Percentiles rank a stretch among this genome's conserved stretches.
Conservation (phyloP, 2,888 invertebrate genomes). For the Nowickia ferox region DNA sequence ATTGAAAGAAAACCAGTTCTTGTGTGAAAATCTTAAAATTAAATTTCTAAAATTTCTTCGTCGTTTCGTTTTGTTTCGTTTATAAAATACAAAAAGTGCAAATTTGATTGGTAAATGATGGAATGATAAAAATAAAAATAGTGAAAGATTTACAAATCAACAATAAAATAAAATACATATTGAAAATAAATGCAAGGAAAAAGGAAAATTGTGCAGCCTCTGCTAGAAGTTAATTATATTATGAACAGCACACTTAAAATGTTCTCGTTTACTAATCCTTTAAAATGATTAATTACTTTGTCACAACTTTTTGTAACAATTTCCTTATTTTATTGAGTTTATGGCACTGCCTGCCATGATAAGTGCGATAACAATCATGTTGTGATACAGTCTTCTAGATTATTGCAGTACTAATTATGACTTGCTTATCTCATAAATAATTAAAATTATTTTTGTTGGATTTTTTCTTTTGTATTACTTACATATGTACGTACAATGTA, state of each 20-base stretch:
- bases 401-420: conserved; percentile 18
- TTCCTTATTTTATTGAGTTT: conserved; percentile 10
- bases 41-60: no score
- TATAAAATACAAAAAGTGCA: no score
- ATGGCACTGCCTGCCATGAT: neutral
- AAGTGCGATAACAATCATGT: conserved; percentile 25
- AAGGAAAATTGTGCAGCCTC: no score
- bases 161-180: no score
- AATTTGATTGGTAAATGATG: no score
- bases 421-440: neutral
- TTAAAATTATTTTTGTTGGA: conserved; percentile 21
- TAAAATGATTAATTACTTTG: conserved; percentile 14
- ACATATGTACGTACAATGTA: neutral
- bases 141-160: no score
- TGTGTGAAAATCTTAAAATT: no score
- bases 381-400: conserved; percentile 2
- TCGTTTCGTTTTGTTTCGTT: no score
- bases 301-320: neutral
- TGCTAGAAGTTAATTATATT: no score
- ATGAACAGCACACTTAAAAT: neutral
- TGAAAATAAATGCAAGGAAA: no score
- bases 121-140: no score
- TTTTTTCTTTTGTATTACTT: conserved; percentile 6
- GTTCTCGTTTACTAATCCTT: conserved; percentile 1
- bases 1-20: no score